These are phyloP conservation scores for Mesopsocus fuscifrons DNA, from an alignment of 2,888 invertebrate species.

Conservation along the genomic window DNA sequence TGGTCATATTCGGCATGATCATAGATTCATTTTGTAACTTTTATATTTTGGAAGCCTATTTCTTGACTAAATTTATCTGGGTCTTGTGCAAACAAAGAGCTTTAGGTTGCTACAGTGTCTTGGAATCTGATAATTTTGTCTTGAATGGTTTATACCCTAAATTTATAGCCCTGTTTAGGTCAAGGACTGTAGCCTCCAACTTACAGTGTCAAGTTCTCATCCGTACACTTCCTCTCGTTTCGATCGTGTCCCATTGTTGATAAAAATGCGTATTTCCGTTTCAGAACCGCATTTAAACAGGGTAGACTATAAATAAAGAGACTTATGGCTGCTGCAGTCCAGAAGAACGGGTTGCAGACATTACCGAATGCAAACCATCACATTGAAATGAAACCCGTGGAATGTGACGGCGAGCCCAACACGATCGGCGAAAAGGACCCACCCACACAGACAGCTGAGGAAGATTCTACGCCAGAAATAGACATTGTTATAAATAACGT, in stretches of 20 bases:
- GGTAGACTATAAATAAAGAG: too few species aligned
- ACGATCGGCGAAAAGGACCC: slow-evolving; percentile 10
- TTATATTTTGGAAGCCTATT: too few species aligned
- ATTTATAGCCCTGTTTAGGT: slow-evolving; percentile 3
- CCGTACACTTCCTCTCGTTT: slow-evolving; percentile 5
- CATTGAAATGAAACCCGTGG: slow-evolving; percentile 10
- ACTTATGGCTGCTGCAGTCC: slow-evolving; percentile 60
- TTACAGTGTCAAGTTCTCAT: slow-evolving; percentile 7
- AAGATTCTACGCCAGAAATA: slow-evolving; percentile 52
- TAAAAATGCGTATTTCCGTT: too few species aligned
- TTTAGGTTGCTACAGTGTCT: too few species aligned
- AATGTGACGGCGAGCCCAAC: slow-evolving; percentile 4
- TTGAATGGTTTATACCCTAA: too few species aligned
- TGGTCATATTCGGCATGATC: too few species aligned
- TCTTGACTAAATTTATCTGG: too few species aligned
- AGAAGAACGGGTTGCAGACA: slow-evolving; percentile 64
- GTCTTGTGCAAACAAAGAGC: too few species aligned
- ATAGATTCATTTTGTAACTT: too few species aligned
- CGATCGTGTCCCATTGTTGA: too few species aligned
- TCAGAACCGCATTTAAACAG: too few species aligned
- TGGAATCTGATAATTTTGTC: too few species aligned
- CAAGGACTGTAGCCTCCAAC: slow-evolving; percentile 7
- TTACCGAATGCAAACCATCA: slow-evolving; percentile 39
- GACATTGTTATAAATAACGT: slow-evolving; percentile 97
- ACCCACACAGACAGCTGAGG: slow-evolving; percentile 19